Base-by-base conservation (phyloP, 2,797 vertebrate genomes). In the Trachurus trachurus region DNA sequence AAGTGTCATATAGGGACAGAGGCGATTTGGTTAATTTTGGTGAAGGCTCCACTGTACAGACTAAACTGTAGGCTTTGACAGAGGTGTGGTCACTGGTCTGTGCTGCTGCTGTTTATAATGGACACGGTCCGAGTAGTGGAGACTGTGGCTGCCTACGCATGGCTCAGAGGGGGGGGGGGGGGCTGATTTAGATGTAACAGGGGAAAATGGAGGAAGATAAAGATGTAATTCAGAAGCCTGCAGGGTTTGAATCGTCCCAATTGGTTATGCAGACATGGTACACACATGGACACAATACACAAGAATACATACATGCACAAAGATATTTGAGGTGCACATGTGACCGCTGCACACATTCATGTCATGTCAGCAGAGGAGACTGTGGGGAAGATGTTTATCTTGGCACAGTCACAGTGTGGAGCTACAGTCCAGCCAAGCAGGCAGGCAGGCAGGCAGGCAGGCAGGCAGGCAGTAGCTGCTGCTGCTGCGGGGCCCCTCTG, bases 371-470 rank as follows among this genome's bases (percentile, higher is more conserved):
- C 82, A 81, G 82, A 88, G 71, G 86, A 89, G 86, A 85, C 88
- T 81, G 79, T 72, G 81, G 83, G 65, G 74, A 82, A 80, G 83
- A 75, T 91, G 91, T 93, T 93, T 92, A 66, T 82, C 85, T 91
- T 91, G 88, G 90, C 88, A 26, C 31, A 1, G 45, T 57, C 69
- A n/a, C n/a, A n/a, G n/a, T 68, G 66, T 42, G 64, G 67, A 80
- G 26, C 81, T 80, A 71, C 66, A 76, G 84, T 74, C 80, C 69
- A 67, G 49, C 52, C 40, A 68, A 53, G 37, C 62, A 39, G 78
- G 34, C 40, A 71, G 60, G 45, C 62, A 39, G 78, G 40, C 59
- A 44, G 80, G 53, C 85, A 74, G 76, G 40, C 40, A 71, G 60
- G 45, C 62, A 39, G 78, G 40, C 59, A 44, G 80, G 53, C 83